Percentiles rank a stretch among this genome's conserved stretches.
phyloP scores from a whole-genome alignment of 2,888 invertebrate genomes.

The Rotaria macrura region DNA sequence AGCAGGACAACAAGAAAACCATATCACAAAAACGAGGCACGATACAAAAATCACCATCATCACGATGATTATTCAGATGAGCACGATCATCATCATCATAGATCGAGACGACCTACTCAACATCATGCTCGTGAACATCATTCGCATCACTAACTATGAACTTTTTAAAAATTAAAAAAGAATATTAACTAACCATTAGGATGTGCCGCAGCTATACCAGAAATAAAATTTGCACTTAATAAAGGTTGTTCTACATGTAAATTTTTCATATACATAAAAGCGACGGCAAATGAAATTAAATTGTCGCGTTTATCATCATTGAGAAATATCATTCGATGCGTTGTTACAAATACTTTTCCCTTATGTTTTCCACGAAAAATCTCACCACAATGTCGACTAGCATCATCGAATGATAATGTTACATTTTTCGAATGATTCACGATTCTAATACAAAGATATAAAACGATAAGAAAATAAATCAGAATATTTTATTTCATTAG shows the following conservation, averaged over 20 bases:
- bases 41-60: neutral
- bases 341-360: conserved; percentile 84
- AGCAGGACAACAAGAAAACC: neutral
- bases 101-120: too few relatives aligned
- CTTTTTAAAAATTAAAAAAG: neutral
- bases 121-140: neutral
- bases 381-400: neutral
- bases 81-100: neutral
- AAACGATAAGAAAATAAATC: neutral
- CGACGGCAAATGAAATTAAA: conserved; percentile 87
- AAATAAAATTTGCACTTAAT: conserved; percentile 93
- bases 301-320: conserved; percentile 65
- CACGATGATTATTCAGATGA: too few relatives aligned
- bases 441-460: neutral
- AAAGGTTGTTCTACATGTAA: conserved; percentile 92
- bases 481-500: neutral
- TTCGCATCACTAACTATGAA: neutral
- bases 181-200: conserved; percentile 60
- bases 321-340: conserved; percentile 75
- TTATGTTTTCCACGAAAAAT: conserved; percentile 56
- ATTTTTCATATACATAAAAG: conserved; percentile 67
- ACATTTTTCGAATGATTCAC: conserved; percentile 2
- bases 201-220: conserved; percentile 63
- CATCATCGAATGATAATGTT: neutral
- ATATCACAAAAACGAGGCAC: neutral